Percentiles rank a stretch among this genome's conserved stretches.
These are phyloP conservation scores for Caranx melampygus DNA, from an alignment of 2,113 vertebrate genomes.

Conservation along the genomic window DNA sequence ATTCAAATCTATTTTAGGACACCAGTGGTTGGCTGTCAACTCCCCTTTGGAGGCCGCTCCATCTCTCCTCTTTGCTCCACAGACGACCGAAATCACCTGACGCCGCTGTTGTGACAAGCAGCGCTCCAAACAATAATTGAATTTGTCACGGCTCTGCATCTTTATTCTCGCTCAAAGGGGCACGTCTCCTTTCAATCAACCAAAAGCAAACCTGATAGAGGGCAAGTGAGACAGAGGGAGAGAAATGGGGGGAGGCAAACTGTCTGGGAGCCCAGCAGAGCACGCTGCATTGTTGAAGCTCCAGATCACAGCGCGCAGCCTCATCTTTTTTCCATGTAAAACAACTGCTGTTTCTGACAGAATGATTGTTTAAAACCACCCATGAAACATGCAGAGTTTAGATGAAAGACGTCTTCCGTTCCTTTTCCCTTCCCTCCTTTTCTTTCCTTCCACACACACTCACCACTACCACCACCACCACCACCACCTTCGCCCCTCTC, in stretches of 20 bases:
- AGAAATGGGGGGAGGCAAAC: neutral
- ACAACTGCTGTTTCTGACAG: constrained; percentile 42
- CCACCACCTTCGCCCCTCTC: constrained; percentile 22
- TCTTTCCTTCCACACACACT: constrained; percentile 49
- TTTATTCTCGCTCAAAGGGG: constrained; percentile 45
- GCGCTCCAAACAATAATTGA: constrained; percentile 63
- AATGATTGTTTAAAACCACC: constrained; percentile 40
- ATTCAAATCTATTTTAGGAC: constrained; percentile 21
- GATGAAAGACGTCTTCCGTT: constrained; percentile 22
- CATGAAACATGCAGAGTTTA: constrained; percentile 21
- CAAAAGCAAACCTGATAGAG: constrained; percentile 23
- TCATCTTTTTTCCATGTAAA: constrained; percentile 48
- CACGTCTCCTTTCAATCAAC: constrained; percentile 50
- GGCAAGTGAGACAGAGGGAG: neutral
- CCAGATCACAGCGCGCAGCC: constrained; percentile 39
- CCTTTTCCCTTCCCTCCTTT: constrained; percentile 13
- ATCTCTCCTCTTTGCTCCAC: constrained; percentile 18
- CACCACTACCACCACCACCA: neutral
- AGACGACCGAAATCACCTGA: constrained; percentile 50
- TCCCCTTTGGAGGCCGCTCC: neutral
- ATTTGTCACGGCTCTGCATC: constrained; percentile 63
- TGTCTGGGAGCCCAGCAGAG: constrained; percentile 2
- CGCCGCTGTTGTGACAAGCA: constrained; percentile 53
- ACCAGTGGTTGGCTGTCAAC: constrained; percentile 3
- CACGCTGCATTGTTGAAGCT: neutral